Percentiles rank a stretch among this genome's conserved stretches.
These are phyloP conservation scores for Phaethornis superciliosus DNA, from an alignment of 2,113 vertebrate genomes.

Conservation along the genomic window DNA sequence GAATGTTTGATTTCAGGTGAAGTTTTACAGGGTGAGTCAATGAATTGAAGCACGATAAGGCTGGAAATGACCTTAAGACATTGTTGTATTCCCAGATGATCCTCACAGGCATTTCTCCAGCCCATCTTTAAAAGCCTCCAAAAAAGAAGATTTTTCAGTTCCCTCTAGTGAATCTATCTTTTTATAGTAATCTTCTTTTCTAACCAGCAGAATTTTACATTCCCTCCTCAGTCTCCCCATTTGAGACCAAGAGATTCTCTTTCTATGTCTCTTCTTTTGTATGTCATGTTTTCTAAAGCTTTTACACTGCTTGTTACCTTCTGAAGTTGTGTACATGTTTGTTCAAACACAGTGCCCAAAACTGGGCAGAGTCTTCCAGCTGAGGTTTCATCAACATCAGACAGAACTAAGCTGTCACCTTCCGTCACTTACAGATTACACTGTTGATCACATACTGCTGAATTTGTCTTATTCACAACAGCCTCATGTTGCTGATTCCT, in stretches of 20 bases:
- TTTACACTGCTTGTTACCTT: background rate
- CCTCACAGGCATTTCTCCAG: background rate
- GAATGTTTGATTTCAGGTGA: background rate
- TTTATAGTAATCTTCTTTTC: conserved; percentile 21
- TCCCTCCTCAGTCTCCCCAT: background rate
- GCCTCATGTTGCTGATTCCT: background rate
- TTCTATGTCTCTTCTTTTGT: background rate
- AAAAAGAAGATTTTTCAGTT: conserved; percentile 5
- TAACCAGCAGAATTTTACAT: background rate
- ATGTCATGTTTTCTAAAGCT: background rate
- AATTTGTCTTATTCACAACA: background rate
- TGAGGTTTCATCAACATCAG: background rate
- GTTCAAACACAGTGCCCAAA: background rate
- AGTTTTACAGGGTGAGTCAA: background rate
- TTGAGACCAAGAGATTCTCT: background rate
- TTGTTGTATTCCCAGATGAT: background rate
- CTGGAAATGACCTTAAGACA: background rate
- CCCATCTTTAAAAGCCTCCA: background rate
- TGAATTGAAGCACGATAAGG: background rate
- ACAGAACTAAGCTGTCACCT: background rate
- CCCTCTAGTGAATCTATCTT: background rate
- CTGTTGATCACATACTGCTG: background rate
- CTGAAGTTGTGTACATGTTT: background rate
- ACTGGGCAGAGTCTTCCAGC: background rate
- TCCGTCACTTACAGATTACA: background rate